These are phyloP conservation scores for Seriola aureovittata DNA, from an alignment of 2,113 vertebrate genomes.

Conservation along the genomic window DNA sequence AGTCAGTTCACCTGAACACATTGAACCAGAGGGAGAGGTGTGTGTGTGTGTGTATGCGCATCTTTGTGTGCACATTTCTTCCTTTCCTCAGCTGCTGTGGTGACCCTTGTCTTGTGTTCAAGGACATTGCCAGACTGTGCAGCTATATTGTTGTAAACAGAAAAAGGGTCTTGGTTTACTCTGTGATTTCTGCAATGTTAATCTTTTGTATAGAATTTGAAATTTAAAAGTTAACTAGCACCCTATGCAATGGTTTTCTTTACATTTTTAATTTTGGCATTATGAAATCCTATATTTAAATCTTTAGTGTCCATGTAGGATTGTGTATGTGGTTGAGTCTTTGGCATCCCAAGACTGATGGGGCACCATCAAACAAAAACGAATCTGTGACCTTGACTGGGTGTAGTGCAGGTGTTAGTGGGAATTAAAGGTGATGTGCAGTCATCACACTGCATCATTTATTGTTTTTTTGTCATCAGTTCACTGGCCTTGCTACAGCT, in stretches of 20 bases:
- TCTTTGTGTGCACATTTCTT: neutral
- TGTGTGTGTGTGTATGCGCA: neutral
- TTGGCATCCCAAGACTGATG: neutral
- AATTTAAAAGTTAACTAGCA: neutral
- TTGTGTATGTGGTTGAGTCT: neutral
- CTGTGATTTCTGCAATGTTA: neutral
- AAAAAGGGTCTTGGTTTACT: neutral
- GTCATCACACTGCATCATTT: neutral
- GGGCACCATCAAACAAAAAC: neutral
- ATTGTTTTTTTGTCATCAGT: neutral
- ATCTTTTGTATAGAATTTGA: neutral
- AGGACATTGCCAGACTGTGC: slow-evolving; percentile 58
- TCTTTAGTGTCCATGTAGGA: neutral
- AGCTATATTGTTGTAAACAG: slow-evolving; percentile 16
- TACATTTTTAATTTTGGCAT: neutral
- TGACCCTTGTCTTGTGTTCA: slow-evolving; percentile 70
- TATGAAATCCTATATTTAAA: neutral
- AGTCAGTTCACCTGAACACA: slow-evolving; percentile 21
- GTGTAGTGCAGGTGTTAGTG: neutral
- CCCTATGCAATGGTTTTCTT: neutral
- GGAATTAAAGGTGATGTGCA: neutral
- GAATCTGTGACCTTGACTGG: slow-evolving; percentile 44
- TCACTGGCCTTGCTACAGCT: slow-evolving; percentile 8
- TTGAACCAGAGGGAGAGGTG: neutral
- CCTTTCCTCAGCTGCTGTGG: slow-evolving; percentile 43